These are phyloP conservation scores for Thecocarcelia acutangulata DNA, from an alignment of 2,888 invertebrate genomes.

Conservation along the genomic window DNA sequence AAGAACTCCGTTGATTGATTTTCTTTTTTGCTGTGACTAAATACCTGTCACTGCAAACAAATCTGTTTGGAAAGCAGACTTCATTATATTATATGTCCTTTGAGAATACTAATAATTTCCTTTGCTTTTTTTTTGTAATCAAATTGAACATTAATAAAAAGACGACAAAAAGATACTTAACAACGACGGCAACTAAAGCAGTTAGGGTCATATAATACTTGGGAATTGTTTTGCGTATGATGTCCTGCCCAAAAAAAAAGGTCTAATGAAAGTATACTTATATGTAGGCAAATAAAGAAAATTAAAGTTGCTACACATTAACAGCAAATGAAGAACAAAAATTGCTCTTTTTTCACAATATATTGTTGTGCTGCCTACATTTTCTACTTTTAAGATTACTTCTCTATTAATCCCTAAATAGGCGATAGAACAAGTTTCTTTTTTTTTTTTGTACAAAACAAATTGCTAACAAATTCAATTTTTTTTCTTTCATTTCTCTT, in stretches of 20 bases:
- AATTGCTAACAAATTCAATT: slow-evolving; percentile 69
- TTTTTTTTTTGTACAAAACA: slow-evolving; percentile 37
- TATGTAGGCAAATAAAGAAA: not conserved
- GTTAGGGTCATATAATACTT: slow-evolving; percentile 32
- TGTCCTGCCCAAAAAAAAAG: slow-evolving; percentile 4
- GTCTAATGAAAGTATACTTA: slow-evolving; percentile 16
- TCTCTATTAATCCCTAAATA: slow-evolving; percentile 58
- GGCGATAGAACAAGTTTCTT: slow-evolving; percentile 34
- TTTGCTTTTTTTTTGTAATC: not conserved
- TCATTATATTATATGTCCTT: no score
- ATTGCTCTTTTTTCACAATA: slow-evolving; percentile 6
- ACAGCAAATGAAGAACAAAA: not conserved
- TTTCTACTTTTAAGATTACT: slow-evolving; percentile 29
- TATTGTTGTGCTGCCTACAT: not conserved
- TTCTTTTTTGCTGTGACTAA: no score
- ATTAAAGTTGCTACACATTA: not conserved
- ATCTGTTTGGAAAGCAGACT: no score
- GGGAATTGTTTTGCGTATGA: not conserved
- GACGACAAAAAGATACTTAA: slow-evolving; percentile 28
- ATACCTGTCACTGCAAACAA: no score
- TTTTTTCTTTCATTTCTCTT: slow-evolving; percentile 44
- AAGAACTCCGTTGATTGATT: no score
- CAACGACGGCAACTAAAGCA: slow-evolving; percentile 30
- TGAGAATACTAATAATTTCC: not conserved
- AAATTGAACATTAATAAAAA: slow-evolving; percentile 46